Evolutionary conservation across 2,797 vertebrate species (phyloP).

Genomic region (Amniataba percoides): DNA sequence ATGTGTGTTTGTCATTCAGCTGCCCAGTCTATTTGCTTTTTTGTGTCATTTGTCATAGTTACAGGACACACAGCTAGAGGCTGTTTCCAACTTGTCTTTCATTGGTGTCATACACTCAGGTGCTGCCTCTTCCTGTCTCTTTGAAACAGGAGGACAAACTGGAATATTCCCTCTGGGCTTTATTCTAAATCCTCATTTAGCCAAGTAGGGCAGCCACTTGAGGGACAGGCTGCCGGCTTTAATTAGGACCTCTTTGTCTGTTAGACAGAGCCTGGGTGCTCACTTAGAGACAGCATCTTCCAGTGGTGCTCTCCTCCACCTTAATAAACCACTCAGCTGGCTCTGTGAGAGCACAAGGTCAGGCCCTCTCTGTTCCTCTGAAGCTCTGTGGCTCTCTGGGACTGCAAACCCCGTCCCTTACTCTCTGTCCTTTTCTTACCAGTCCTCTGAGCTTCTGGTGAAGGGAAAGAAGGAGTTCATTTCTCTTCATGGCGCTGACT

Average conservation of each 20-base stretch:
- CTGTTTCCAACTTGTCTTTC: constrained; percentile 6
- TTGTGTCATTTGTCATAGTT: background rate
- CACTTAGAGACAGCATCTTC: constrained; percentile 31
- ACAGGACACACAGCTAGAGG: background rate
- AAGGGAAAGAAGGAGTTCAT: background rate
- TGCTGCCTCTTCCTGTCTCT: constrained; percentile 16
- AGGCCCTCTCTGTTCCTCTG: background rate
- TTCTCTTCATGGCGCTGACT: background rate
- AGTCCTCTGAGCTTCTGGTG: background rate
- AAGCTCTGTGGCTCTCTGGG: constrained; percentile 2
- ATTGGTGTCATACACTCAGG: constrained; percentile 42
- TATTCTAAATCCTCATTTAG: constrained; percentile 81
- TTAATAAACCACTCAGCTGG: constrained; percentile 63
- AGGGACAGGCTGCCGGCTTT: constrained; percentile 68
- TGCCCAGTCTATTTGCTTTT: background rate
- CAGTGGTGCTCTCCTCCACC: constrained; percentile 33
- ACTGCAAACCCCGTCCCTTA: background rate
- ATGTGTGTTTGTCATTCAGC: background rate
- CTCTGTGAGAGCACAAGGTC: constrained; percentile 34
- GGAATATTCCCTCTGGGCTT: constrained; percentile 74
- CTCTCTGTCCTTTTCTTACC: background rate
- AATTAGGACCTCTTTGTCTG: constrained; percentile 78
- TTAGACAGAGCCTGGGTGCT: constrained; percentile 51
- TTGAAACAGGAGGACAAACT: constrained; percentile 62
- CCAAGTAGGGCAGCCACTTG: constrained; percentile 80